Conservation (phyloP, 1,140 invertebrate genomes). For the Asobara japonica region DNA sequence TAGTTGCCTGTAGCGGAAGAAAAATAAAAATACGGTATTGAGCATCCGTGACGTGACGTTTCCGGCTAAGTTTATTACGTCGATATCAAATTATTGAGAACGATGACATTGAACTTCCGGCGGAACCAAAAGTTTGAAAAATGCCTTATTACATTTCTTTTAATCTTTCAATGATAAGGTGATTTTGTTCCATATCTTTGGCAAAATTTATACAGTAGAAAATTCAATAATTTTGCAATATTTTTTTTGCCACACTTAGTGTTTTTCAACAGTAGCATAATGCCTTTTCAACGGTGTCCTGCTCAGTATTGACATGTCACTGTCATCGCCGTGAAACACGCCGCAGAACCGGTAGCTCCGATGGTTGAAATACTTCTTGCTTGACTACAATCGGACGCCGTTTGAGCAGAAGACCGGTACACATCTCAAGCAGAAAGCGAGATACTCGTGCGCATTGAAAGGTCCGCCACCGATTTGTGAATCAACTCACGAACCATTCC, state of each 20-base stretch:
- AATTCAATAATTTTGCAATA: background rate
- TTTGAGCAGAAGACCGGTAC: background rate
- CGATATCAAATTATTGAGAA: constrained; percentile 5
- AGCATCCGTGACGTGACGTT: background rate
- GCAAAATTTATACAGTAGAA: background rate
- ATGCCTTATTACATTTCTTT: background rate
- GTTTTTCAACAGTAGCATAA: constrained; percentile 25
- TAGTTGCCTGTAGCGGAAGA: background rate
- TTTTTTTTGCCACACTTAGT: background rate
- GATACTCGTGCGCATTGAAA: background rate
- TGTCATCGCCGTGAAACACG: constrained; percentile 49
- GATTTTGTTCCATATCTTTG: background rate
- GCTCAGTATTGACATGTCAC: constrained; percentile 63
- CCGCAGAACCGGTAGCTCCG: background rate
- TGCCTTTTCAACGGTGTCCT: constrained; percentile 52
- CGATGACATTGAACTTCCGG: constrained; percentile 18
- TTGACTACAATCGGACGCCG: background rate
- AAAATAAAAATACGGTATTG: constrained; percentile 1
- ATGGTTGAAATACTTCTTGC: background rate
- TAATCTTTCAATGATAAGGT: background rate
- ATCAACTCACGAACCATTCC: constrained; percentile 52
- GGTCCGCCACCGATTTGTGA: constrained; percentile 36
- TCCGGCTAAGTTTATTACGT: constrained; percentile 19
- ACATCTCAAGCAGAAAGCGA: background rate
- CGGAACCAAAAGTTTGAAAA: background rate